These are phyloP conservation scores for Saccostrea glomerata DNA, from an alignment of 1,140 invertebrate genomes.

Conservation along the genomic window DNA sequence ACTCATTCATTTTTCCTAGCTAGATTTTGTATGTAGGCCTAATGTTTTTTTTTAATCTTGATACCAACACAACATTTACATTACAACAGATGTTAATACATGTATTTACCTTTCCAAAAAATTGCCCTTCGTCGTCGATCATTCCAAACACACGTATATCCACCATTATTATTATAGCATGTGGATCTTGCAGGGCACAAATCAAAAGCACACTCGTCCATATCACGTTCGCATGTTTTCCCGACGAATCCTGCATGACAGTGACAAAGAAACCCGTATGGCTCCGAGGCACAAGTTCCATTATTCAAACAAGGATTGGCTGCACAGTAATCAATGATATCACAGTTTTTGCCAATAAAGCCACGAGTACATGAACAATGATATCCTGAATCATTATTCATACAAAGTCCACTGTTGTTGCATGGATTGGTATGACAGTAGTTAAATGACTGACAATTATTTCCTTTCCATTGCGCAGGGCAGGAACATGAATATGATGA, in stretches of 20 bases:
- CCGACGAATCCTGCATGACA: constrained; percentile 41
- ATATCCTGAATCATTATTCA: constrained; percentile 14
- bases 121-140: not conserved
- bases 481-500: constrained; percentile 14
- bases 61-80: not conserved
- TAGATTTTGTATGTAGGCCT: not conserved
- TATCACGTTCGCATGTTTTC: constrained; percentile 33
- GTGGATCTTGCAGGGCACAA: constrained; percentile 30
- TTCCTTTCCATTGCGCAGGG: not conserved
- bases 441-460: not conserved
- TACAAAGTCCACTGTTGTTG: not conserved
- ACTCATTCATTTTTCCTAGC: not conserved
- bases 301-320: constrained; percentile 52
- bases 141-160: constrained; percentile 50
- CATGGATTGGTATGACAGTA: not conserved
- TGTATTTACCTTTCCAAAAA: not conserved
- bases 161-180: constrained; percentile 51
- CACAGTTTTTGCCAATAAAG: constrained; percentile 17
- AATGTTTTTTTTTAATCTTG: not conserved
- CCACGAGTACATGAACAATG: not conserved
- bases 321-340: constrained; percentile 6
- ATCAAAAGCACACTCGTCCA: constrained; percentile 55
- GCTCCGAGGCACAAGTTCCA: constrained; percentile 32
- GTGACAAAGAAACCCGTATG: constrained; percentile 44
- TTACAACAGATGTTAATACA: not conserved